Conservation (phyloP, 2,797 vertebrate species). For the Sebastes glaucus region DNA sequence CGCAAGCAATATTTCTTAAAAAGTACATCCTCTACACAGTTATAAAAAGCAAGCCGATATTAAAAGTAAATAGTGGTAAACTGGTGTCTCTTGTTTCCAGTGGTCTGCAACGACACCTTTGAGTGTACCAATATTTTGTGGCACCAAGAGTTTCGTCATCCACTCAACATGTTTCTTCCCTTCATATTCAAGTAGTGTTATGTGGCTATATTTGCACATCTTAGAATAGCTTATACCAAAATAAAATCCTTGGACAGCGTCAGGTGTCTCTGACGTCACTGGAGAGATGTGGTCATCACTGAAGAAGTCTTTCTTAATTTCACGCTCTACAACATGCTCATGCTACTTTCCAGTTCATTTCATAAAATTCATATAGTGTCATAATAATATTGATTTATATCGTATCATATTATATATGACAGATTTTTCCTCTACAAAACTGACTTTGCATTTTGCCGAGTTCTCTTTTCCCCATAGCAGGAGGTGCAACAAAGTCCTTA, state of each 20-base stretch:
- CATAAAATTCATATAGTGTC: constrained; percentile 67
- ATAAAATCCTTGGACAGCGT: constrained; percentile 73
- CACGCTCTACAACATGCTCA: constrained; percentile 69
- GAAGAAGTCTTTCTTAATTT: constrained; percentile 55
- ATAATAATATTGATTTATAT: constrained; percentile 64
- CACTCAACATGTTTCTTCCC: constrained; percentile 71
- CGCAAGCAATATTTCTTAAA: constrained; percentile 77
- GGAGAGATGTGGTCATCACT: constrained; percentile 56
- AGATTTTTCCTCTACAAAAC: constrained; percentile 54
- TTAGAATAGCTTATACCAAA: constrained; percentile 86
- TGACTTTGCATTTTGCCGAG: constrained; percentile 45
- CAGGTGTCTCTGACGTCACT: constrained; percentile 67
- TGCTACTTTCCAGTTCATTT: constrained; percentile 77
- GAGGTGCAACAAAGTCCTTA: constrained; percentile 64
- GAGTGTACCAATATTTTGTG: constrained; percentile 76
- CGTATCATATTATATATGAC: constrained; percentile 70
- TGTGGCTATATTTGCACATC: constrained; percentile 79
- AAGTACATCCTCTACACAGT: constrained; percentile 75
- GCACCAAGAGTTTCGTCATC: constrained; percentile 73
- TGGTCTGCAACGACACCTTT: constrained; percentile 78
- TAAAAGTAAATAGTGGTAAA: constrained; percentile 81
- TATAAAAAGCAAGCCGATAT: constrained; percentile 78
- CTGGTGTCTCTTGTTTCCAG: constrained; percentile 78
- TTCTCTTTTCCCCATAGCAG: constrained; percentile 43
- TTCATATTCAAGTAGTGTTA: constrained; percentile 86